Evolutionary conservation across 1,140 invertebrate species (phyloP).

Genomic region (Varroa destructor): DNA sequence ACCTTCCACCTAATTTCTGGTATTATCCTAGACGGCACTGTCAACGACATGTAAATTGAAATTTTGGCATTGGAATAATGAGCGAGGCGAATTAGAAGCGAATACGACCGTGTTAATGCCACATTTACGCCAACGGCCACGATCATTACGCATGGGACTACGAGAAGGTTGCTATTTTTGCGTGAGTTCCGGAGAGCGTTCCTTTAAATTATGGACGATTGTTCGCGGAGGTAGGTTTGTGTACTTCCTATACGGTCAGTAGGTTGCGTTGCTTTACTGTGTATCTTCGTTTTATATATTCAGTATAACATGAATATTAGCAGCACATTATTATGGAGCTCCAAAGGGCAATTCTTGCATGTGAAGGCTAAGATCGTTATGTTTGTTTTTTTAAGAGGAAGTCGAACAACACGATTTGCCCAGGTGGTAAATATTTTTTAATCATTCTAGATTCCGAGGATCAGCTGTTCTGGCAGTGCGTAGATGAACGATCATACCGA

Average conservation of each 20-base stretch:
- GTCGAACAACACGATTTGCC: neutral
- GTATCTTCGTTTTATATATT: no score
- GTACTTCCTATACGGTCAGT: neutral
- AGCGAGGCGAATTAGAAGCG: neutral
- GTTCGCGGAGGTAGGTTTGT: slow-evolving; percentile 14
- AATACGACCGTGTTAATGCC: slow-evolving; percentile 17
- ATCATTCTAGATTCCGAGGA: slow-evolving; percentile 8
- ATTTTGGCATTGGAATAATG: slow-evolving; percentile 11
- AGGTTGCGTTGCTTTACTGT: neutral
- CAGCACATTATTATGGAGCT: no score
- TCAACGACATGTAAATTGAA: slow-evolving; percentile 17
- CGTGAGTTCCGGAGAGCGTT: neutral
- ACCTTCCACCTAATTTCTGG: no score
- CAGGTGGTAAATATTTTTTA: neutral
- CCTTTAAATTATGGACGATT: slow-evolving; percentile 19
- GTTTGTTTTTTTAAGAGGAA: neutral
- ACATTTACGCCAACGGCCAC: neutral
- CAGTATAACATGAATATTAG: no score
- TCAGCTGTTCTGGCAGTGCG: slow-evolving; percentile 22
- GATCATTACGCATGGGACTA: neutral
- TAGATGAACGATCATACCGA: slow-evolving; percentile 7
- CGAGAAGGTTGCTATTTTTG: slow-evolving; percentile 15
- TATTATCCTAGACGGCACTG: neutral
- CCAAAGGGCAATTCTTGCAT: no score
- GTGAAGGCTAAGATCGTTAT: neutral